These are phyloP conservation scores for Phylloscopus trochilus DNA, from an alignment of 2,113 vertebrate genomes.

Conservation along the genomic window DNA sequence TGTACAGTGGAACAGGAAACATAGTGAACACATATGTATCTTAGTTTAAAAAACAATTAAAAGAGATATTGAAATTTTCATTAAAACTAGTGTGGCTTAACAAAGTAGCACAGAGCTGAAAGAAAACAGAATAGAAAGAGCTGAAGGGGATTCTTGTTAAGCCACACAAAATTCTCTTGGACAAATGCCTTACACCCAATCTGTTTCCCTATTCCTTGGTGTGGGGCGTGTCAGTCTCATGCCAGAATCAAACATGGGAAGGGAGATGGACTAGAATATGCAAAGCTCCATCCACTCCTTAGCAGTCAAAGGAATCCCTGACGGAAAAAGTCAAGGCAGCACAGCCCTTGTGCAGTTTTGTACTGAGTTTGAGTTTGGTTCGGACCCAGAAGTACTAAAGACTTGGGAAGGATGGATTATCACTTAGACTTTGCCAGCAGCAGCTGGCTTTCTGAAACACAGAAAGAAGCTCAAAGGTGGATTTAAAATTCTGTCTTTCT, in stretches of 20 bases:
- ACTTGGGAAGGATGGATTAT: neutral
- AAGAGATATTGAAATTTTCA: neutral
- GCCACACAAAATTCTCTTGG: neutral
- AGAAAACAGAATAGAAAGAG: neutral
- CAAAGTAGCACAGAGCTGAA: neutral
- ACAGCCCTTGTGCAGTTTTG: neutral
- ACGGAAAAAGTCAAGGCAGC: rapidly evolving
- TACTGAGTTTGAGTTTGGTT: neutral
- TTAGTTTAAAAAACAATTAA: neutral
- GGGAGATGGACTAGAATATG: neutral
- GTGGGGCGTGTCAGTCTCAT: neutral
- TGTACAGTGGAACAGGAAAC: neutral
- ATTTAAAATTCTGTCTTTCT: neutral
- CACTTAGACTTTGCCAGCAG: neutral
- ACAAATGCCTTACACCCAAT: neutral
- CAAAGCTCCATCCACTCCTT: neutral
- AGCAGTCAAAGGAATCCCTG: neutral
- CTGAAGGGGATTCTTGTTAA: neutral
- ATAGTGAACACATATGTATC: neutral
- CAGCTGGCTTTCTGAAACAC: neutral
- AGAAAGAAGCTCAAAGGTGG: neutral
- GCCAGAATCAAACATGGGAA: neutral
- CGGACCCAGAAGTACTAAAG: neutral
- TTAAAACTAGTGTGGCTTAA: neutral
- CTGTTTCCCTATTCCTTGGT: neutral